Evolutionary conservation across 2,888 invertebrate species (phyloP), one percentile per base, ranked within the genome.

Genomic region (Tachystola acroxantha): DNA sequence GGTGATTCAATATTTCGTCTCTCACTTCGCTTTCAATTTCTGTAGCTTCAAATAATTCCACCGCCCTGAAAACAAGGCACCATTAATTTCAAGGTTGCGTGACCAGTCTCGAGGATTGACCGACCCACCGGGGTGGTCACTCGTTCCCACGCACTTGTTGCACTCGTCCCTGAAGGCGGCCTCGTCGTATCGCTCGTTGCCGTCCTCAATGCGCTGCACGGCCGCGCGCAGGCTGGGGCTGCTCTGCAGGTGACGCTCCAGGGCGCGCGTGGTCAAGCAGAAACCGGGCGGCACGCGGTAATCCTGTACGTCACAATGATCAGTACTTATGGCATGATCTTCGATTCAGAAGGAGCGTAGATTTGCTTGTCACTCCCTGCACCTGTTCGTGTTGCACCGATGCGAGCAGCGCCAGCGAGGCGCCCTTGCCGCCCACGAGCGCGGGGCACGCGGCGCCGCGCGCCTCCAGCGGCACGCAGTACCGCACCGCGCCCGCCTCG

Each of bases 361-460:
- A n/a, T n/a, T n/a, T n/a, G n/a, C n/a, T n/a, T 16, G 16, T 16
- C 16, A 3, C 16, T 10, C 7, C 2, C 29, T 29, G 11, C 72
- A 90, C 90, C 57, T 88, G 68, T 28, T 75, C 56, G 10, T 68
- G 50, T 36, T 89, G 72, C 11, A 75, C 49, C 0, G 84, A 75
- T 7, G 72, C 61, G 30, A 95, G 74, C 25, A 91, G 67, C 0
- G 93, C 93, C 9, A 96, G 71, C 1, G 95, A 94, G 1, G 92
- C 90, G 7, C 93, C 95, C 70, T 95, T 96, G 0, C 94, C 95
- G 0, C 96, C 96, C 0, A 93, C 92, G 7, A 92, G 64, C 6
- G 70, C 64, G 0, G 89, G 71, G 43, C 89, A 88, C 13, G 84
- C 77, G 14, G 91, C 88, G 9, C 79, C 79, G 0, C 61, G 56